Evolutionary conservation across 1,140 invertebrate species (phyloP).

Genomic region (Pseudomyrmex concolor): DNA sequence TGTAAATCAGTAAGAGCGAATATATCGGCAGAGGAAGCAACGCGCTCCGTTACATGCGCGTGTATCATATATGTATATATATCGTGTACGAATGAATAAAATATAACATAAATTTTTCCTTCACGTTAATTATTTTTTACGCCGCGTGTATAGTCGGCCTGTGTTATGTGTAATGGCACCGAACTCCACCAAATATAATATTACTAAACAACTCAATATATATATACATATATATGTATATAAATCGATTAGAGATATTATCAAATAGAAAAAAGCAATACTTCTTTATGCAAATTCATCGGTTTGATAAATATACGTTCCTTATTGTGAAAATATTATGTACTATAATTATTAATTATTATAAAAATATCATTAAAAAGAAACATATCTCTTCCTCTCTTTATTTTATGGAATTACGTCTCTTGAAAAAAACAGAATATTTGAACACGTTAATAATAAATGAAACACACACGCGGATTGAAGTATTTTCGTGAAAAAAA

Average conservation of each 20-base stretch:
- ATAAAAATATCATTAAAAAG: background rate
- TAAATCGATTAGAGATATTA: slow-evolving; percentile 40
- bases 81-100: slow-evolving; percentile 48
- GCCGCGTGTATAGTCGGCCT: background rate
- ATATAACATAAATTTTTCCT: slow-evolving; percentile 55
- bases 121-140: slow-evolving; percentile 48
- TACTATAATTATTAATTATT: slow-evolving; percentile 8
- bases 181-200: slow-evolving; percentile 39
- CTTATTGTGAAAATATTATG: slow-evolving; percentile 6
- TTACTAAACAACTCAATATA: slow-evolving; percentile 29
- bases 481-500: slow-evolving; percentile 9
- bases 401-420: no score
- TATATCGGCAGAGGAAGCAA: slow-evolving; percentile 43
- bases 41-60: slow-evolving; percentile 18
- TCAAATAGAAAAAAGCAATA: slow-evolving; percentile 25
- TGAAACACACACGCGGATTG: no score
- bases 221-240: background rate
- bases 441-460: no score
- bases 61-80: slow-evolving; percentile 36
- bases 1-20: slow-evolving; percentile 46
- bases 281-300: slow-evolving; percentile 7
- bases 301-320: slow-evolving; percentile 12
- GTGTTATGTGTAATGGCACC: slow-evolving; percentile 27
- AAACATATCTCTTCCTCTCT: no score
- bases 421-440: no score